phyloP scores from a whole-genome alignment of 2,113 vertebrate species.

The Rhodinocichla rosea region DNA sequence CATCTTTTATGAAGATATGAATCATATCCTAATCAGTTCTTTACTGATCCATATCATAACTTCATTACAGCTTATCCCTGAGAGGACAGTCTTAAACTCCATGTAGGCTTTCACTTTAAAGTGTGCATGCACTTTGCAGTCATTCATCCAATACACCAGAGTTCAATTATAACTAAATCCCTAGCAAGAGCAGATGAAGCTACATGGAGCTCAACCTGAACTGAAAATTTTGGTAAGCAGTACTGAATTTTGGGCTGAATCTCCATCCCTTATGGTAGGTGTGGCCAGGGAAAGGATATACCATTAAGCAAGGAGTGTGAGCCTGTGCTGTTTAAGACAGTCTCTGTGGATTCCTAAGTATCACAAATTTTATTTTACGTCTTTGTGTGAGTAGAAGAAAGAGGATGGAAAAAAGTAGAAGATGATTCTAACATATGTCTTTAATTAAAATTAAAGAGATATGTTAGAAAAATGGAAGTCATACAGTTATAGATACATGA shows the following conservation, averaged over 20 bases:
- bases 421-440: not conserved
- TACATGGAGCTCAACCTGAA: not conserved
- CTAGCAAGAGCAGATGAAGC: not conserved
- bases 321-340: not conserved
- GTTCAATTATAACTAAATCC: not conserved
- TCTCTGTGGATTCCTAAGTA: not conserved
- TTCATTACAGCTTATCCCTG: not conserved
- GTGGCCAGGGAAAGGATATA: not conserved
- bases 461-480: not conserved
- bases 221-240: not conserved
- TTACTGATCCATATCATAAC: not conserved
- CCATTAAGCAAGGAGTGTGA: not conserved
- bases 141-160: not conserved
- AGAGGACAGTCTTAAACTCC: not conserved
- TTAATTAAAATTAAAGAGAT: not conserved
- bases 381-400: not conserved
- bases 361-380: not conserved
- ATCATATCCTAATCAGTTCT: not conserved
- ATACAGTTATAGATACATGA: accelerated
- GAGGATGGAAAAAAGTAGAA: not conserved
- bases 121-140: not conserved
- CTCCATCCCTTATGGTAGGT: not conserved
- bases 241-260: not conserved
- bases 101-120: not conserved
- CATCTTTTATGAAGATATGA: not conserved